Evolutionary conservation across 92 coral and sea anemone genomes (phyloP).

Genomic region (Hydrozoanthus gracilis): DNA sequence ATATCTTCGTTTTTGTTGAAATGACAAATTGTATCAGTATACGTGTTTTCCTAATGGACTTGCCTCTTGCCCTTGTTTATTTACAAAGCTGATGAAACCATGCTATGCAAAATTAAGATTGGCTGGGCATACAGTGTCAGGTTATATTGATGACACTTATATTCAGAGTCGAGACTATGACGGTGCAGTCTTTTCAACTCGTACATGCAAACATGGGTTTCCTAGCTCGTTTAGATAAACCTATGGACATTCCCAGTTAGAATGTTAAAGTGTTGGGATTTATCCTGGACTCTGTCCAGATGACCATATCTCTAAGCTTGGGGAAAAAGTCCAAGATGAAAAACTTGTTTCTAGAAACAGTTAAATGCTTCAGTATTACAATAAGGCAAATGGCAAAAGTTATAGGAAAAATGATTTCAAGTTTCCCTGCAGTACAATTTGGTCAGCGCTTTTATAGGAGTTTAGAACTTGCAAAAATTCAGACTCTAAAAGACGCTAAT

Average conservation of each 20-base stretch:
- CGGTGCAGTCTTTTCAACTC: constrained; percentile 35
- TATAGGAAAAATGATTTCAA: constrained; percentile 53
- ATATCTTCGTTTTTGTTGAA: constrained; percentile 48
- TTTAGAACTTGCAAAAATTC: constrained; percentile 50
- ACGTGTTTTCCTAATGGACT: constrained; percentile 64
- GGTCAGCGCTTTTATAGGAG: constrained; percentile 50
- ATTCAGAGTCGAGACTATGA: constrained; percentile 49
- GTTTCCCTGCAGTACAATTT: constrained; percentile 54
- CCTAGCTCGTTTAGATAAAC: constrained; percentile 54
- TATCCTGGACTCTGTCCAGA: constrained; percentile 58
- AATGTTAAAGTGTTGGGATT: constrained; percentile 63
- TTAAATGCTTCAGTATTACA: constrained; percentile 19
- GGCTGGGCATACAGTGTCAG: constrained; percentile 53
- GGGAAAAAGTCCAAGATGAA: constrained; percentile 50
- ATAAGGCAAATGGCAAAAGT: constrained; percentile 56
- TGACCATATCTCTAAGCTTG: constrained; percentile 64
- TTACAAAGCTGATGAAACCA: constrained; percentile 61
- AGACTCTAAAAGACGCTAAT: constrained; percentile 42
- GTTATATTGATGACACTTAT: constrained; percentile 61
- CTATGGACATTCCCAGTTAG: constrained; percentile 55
- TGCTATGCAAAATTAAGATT: constrained; percentile 45
- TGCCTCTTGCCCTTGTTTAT: constrained; percentile 52
- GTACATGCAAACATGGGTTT: constrained; percentile 60
- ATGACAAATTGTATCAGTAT: constrained; percentile 45
- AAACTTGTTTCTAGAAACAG: constrained; percentile 40